These are phyloP conservation scores for Hololepta plana DNA, from an alignment of 2,888 invertebrate genomes.

Conservation along the genomic window DNA sequence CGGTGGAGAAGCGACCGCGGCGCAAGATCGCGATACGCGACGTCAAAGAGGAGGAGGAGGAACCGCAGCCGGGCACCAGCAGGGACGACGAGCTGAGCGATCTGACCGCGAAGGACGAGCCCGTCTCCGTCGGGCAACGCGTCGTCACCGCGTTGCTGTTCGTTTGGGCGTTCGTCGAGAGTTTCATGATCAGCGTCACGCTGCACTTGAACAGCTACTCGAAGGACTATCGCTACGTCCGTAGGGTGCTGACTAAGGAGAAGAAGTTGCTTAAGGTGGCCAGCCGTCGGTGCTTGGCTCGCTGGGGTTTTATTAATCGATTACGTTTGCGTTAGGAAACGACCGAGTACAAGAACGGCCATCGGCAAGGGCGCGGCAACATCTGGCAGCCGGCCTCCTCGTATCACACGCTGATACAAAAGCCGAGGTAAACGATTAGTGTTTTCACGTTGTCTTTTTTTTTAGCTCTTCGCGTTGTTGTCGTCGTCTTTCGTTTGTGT, in stretches of 20 bases:
- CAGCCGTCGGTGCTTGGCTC: conserved; percentile 4
- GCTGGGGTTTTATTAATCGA: background rate
- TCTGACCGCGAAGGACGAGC: conserved; percentile 8
- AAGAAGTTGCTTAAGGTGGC: conserved; percentile 72
- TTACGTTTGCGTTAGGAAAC: conserved; percentile 37
- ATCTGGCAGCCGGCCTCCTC: conserved; percentile 38
- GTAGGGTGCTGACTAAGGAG: conserved; percentile 72
- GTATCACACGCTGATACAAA: conserved; percentile 20
- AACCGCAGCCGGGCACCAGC: conserved; percentile 23
- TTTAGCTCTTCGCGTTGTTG: too few relatives aligned
- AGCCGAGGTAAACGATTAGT: conserved; percentile 23
- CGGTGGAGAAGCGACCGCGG: too few relatives aligned
- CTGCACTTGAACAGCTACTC: conserved; percentile 73
- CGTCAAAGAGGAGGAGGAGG: conserved; percentile 13
- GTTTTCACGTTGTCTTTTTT: too few relatives aligned
- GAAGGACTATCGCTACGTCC: conserved; percentile 86
- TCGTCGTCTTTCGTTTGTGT: too few relatives aligned
- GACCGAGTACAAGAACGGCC: conserved; percentile 47
- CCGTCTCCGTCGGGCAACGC: conserved; percentile 24
- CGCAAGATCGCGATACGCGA: too few relatives aligned
- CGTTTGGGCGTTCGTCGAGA: conserved; percentile 53
- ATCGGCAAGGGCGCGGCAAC: conserved; percentile 44
- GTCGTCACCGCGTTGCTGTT: conserved; percentile 36
- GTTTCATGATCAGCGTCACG: conserved; percentile 65
- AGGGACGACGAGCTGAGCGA: conserved; percentile 23